Base-by-base conservation (phyloP, 2,113 vertebrate species). In the Lipotes vexillifer region DNA sequence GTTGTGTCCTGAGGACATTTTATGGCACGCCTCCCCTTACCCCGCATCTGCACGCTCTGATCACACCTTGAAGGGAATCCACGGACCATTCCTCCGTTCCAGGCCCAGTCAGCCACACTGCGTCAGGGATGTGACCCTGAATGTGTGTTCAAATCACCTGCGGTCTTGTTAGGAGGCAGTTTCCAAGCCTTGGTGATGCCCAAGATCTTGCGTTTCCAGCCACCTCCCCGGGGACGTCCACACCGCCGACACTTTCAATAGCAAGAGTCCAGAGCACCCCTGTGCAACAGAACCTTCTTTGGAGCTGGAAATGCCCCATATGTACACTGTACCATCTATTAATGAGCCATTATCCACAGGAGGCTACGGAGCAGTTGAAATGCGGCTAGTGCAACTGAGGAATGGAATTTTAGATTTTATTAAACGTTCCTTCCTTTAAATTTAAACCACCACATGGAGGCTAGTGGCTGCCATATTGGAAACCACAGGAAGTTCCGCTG, bases 81-180 rank as follows among this genome's bases (percentile, higher is more conserved):
- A 46, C 0, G 17, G 68, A 21, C 81, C n/a, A 17, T 31, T 44
- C n/a, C 78, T 52, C 59, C 49, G 75, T 21, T 36, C 20, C 11
- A 7, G 25, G 41, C 29, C 82, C 41, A n/a, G 69, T 21, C 52
- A 33, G 75, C 75, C 46, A 5, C 0, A 0, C 57, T 41, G 52
- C 15, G 6, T 59, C 8, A 3, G 25, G 44, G 52, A 87, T 44
- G 13, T 36, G 74, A 29, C 69, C 82, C 36, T 31, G 21, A 6
- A 17, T 2, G 0, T 10, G 27, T 2, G 4, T 21, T 41, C 5
- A 0, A 0, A 7, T 29, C 38, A 15, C 31, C 25, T 13, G 27
- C 3, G 77, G 46, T 66, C 90, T 36, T 4, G 0, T 77, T 36
- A 57, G 0, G 1, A 20, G 0, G 4, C 3, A 0, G 23, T 20